These are phyloP conservation scores for Lingula anatina DNA, from an alignment of 2,888 invertebrate species.

Conservation along the genomic window DNA sequence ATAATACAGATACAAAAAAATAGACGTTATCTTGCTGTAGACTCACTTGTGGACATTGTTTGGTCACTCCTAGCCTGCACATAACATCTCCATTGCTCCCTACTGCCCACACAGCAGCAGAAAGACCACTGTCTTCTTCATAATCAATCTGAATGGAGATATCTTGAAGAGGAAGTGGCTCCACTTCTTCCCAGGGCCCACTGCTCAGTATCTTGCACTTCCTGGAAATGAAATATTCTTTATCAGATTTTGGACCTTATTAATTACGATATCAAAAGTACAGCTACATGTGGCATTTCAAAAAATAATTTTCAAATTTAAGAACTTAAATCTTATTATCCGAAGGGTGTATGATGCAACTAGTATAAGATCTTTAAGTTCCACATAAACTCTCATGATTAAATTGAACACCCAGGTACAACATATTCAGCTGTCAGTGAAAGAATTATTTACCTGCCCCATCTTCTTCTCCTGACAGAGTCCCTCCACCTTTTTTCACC, in stretches of 20 bases:
- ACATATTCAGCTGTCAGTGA: no score
- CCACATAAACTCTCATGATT: no score
- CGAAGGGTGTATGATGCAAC: no score
- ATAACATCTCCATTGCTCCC: slow-evolving; percentile 82
- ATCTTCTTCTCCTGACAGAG: slow-evolving; percentile 77
- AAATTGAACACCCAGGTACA: no score
- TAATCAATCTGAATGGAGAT: slow-evolving; percentile 66
- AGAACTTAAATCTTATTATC: no score
- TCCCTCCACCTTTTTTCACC: slow-evolving; percentile 81
- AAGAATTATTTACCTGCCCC: slow-evolving; percentile 57
- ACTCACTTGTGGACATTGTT: slow-evolving; percentile 66
- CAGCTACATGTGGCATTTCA: no score
- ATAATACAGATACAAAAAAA: no score
- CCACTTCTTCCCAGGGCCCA: slow-evolving; percentile 84
- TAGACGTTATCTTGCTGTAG: no score
- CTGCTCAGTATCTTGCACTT: slow-evolving; percentile 75
- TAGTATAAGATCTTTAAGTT: no score
- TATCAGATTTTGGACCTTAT: no score
- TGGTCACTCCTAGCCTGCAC: slow-evolving; percentile 72
- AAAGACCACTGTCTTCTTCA: slow-evolving; percentile 17
- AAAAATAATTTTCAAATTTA: no score
- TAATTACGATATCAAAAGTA: no score
- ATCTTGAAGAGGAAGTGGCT: slow-evolving; percentile 79
- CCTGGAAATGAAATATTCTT: slow-evolving; percentile 55
- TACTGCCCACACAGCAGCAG: slow-evolving; percentile 65